Evolutionary conservation across 2,797 vertebrate genomes (phyloP).

Genomic region (Acrocephalus scirpaceus): DNA sequence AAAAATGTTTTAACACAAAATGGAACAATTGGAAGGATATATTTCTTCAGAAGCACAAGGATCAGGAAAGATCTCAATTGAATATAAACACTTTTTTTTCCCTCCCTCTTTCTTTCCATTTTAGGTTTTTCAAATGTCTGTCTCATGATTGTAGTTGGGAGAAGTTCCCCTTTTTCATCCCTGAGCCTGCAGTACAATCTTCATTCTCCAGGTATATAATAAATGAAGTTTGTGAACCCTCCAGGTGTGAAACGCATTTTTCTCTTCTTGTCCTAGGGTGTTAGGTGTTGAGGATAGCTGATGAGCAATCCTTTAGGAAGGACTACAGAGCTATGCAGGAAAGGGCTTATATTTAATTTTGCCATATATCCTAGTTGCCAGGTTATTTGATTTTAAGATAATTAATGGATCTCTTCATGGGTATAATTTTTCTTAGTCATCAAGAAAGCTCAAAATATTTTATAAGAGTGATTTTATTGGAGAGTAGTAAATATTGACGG

Average conservation of each 20-base stretch:
- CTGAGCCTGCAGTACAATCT: background rate
- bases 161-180: background rate
- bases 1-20: conserved; percentile 61
- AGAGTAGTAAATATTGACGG: conserved; percentile 19
- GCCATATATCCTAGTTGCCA: background rate
- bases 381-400: conserved; percentile 53
- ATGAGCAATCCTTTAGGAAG: background rate
- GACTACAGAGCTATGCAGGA: background rate
- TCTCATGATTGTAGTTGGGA: background rate
- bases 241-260: conserved; percentile 29
- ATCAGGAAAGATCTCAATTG: conserved; percentile 37
- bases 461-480: conserved; percentile 26
- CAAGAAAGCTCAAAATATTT: conserved; percentile 51
- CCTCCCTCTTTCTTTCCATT: background rate
- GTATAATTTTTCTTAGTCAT: conserved; percentile 41
- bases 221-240: conserved; percentile 54
- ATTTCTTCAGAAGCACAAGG: conserved; percentile 46
- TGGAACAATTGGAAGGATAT: conserved; percentile 60
- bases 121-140: background rate
- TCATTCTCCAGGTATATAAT: background rate
- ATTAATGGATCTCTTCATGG: conserved; percentile 27
- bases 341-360: conserved; percentile 42
- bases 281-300: conserved; percentile 6
- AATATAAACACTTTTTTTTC: background rate
- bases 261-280: background rate